Base-by-base conservation (phyloP, 2,888 invertebrate genomes). In the Drosophila birchii region DNA sequence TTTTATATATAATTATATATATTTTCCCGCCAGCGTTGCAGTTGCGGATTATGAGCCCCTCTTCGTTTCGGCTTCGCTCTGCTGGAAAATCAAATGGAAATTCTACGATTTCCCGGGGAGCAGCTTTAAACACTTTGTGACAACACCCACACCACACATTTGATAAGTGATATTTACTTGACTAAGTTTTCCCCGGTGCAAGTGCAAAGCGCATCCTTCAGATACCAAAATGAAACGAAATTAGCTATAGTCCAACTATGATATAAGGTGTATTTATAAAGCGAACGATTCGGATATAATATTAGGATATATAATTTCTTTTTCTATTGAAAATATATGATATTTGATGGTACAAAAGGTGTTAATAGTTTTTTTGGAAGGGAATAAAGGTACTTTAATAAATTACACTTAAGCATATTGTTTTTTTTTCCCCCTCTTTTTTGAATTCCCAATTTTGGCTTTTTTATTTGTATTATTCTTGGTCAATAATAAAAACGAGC, bases 151-250 rank as follows among this genome's bases (percentile, higher is more conserved):
- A 32, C n/a, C 18, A 20, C 49, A 49, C 63, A 54, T 29, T 56
- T 53, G 41, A 72, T 80, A 79, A 86, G 86, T 89, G 89, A 86
- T 87, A 89, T 53, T 53, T 44, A 51, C 77, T 78, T 78, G 78
- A 76, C 70, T 81, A 87, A 81, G 87, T 76, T 87, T 75, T 44
- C 23, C 32, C 44, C 18, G 16, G 85, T 76, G 69, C 49, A 53
- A 76, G 85, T 76, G 74, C 67, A 53, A 76, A 59, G 86, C 75
- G 67, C 68, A 29, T 47, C 54, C 57, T 36, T 20, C 43, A 59
- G 41, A 47, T 34, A 68, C 45, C 38, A 55, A 55, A 56, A 23
- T 11, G 55, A 59, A 66, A 64, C 51, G 43, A 56, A 39, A 39
- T 49, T 68, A 68, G 49, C 14, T 29, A 57, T 68, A 68, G 68